phyloP scores from a whole-genome alignment of 2,888 invertebrate species.

The Ichneumon xanthorius region DNA sequence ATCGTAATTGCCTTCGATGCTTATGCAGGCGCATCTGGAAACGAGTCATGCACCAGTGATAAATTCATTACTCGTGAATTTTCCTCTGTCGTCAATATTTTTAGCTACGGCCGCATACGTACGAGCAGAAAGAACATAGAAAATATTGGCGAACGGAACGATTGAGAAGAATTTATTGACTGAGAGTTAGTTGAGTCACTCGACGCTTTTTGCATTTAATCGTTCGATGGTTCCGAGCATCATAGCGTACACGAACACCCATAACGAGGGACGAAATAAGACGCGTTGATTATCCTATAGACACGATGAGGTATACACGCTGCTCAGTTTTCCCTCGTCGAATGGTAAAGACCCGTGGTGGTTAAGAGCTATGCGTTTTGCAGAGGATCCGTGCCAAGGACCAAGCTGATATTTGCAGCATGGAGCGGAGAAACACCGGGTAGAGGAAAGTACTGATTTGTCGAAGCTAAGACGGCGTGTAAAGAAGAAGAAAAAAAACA shows the following conservation, averaged over 20 bases:
- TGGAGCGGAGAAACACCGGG: slow-evolving; percentile 7
- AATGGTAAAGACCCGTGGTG: slow-evolving; percentile 22
- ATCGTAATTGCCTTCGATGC: slow-evolving; percentile 27
- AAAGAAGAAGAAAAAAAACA: slow-evolving; percentile 12
- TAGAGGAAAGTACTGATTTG: slow-evolving; percentile 57
- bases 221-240: neutral
- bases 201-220: slow-evolving; percentile 9
- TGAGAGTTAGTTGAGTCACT: slow-evolving; percentile 10
- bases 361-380: neutral
- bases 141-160: neutral
- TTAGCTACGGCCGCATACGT: too few species aligned
- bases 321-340: slow-evolving; percentile 17
- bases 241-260: neutral
- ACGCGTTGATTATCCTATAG: slow-evolving; percentile 3
- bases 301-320: neutral
- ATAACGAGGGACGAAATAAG: slow-evolving; percentile 3
- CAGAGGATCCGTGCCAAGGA: slow-evolving; percentile 51
- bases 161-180: neutral
- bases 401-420: slow-evolving; percentile 22
- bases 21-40: neutral
- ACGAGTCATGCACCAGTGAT: slow-evolving; percentile 3
- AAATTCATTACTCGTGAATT: slow-evolving; percentile 7
- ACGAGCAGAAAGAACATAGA: too few species aligned
- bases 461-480: slow-evolving; percentile 42
- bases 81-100: neutral